Base-by-base conservation (phyloP, 2,888 invertebrate species). In the Sesia apiformis region DNA sequence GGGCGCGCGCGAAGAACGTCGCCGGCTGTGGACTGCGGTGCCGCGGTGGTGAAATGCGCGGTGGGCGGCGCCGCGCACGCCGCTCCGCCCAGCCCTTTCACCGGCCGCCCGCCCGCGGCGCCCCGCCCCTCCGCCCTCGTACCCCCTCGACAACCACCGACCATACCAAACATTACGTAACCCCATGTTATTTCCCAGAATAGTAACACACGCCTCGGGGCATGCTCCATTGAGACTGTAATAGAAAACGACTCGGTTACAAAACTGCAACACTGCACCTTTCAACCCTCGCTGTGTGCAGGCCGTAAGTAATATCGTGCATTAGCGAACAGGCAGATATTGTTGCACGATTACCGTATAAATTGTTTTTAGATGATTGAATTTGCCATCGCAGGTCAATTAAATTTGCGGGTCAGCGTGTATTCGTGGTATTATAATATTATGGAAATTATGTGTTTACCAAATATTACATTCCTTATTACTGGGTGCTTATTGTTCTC, bases 11-110 rank as follows among this genome's bases (percentile, higher is more conserved):
- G 63, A 23, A 8, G 46, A 8, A 38, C 38, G 42, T 49, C 64
- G 64, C 59, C 41, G 61, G 60, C 65, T 62, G 64, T 65, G 61
- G 60, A 67, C 71, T 62, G 63, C 8, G 42, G 43, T 38, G 39
- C 40, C 40, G 67, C 72, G 76, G 79, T 88, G 88, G 87, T 86
- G 88, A 87, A 88, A 88, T 81, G 81, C 58, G 40, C 65, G 73
- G 78, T 84, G 80, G 86, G 87, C 81, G 84, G 86, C 74, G 74
- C 81, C 79, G 80, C 60, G 75, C 84, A 84, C 83, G 85, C 81
- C 76, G 85, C 82, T 69, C 83, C 85, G 84, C 84, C 86, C 84
- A 82, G 84, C 82, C 84, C 85, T 84, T 84, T 85, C 84, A 85
- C 84, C 81, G 82, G 78, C 66, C 67, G 66, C 84, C 66, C 86